These are phyloP conservation scores for Actinemys pallida DNA, from an alignment of 2,113 vertebrate genomes.

Conservation along the genomic window DNA sequence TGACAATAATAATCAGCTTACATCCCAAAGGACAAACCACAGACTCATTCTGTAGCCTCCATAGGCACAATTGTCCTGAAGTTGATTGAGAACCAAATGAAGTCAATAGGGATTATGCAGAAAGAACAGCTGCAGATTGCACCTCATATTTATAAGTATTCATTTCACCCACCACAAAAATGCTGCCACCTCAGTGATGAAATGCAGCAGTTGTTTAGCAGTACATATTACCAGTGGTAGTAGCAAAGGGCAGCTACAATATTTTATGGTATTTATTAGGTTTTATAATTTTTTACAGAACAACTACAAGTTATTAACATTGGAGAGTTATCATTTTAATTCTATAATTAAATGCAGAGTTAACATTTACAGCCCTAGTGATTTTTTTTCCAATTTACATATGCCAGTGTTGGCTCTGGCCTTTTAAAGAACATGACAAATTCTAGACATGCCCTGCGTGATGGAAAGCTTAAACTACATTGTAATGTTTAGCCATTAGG, in stretches of 20 bases:
- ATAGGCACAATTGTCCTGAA: not conserved
- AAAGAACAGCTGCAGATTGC: not conserved
- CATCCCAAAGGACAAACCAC: not conserved
- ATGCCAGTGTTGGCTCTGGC: not conserved
- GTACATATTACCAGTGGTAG: not conserved
- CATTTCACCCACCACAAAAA: not conserved
- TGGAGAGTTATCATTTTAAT: not conserved
- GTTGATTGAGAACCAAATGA: not conserved
- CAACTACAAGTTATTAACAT: not conserved
- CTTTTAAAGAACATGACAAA: fast-evolving
- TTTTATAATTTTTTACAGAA: not conserved
- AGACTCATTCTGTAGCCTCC: not conserved
- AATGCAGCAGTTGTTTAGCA: not conserved
- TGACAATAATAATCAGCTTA: not conserved
- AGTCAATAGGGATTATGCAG: not conserved
- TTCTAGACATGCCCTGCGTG: fast-evolving
- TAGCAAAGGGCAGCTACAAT: not conserved
- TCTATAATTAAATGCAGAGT: not conserved
- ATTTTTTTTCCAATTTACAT: not conserved
- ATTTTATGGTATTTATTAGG: not conserved
- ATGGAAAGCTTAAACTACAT: not conserved
- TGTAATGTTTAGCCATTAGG: not conserved
- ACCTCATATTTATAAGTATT: not conserved
- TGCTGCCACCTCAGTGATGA: not conserved
- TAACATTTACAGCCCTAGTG: not conserved